Base-by-base conservation (phyloP, 1,140 invertebrate species). In the Euschistus heros region DNA sequence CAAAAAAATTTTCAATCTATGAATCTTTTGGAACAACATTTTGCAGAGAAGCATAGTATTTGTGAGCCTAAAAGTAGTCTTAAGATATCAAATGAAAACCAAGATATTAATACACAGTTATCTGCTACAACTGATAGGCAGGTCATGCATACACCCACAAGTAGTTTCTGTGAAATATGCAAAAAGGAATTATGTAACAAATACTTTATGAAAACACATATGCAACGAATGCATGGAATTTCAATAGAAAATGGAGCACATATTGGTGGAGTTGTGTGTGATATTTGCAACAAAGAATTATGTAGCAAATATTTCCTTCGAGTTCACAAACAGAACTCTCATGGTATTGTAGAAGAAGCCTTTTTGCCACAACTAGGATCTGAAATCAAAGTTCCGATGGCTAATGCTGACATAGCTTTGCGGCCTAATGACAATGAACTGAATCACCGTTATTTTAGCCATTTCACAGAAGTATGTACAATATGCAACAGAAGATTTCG, bases 151-250 rank as follows among this genome's bases (percentile, higher is more conserved):
- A 82, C 85, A 15, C 86, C 80, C 0, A 86, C 84, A 0, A 89
- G 86, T 55, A 94, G 94, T 72, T 97, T 94, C 73, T 99, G 97
- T 76, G 94, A 98, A 74, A 96, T 99, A 66, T 99, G 97, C 77
- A 98, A 98, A 77, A 99, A 99, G 79, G 95, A 98, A 76, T 76
- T 98, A 37, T 99, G 97, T 78, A 99, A 99, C 79, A 99, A 99
- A 76, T 99, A 99, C 73, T 99, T 99, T 75, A 94, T 99, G 87
- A 94, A 97, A 74, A 98, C 95, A 0, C 97, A 99, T 78, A 99
- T 99, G 92, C 88, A 98, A 71, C 89, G 97, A 75, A 97, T 98
- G 90, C 97, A 99, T 75, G 94, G 95, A 17, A 96, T 99, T 65
- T 92, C 94, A 73, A 89, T 97, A 47, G 92, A 94, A 75, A 91